Conservation (phyloP, 2,113 vertebrate species). For the Gnathonemus longibarbis region DNA sequence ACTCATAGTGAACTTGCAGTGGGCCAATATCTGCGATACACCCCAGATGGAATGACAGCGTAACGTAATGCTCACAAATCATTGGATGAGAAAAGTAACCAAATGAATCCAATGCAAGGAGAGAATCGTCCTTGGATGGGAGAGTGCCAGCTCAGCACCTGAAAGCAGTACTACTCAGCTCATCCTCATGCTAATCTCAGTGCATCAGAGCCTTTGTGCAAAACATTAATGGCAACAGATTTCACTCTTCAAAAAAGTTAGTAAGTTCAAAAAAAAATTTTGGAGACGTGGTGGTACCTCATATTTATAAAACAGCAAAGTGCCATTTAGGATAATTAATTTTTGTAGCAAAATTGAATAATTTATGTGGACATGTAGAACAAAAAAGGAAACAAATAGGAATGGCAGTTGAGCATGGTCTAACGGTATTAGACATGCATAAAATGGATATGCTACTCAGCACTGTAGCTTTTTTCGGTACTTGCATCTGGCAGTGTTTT, state of each 20-base stretch:
- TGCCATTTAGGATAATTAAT: not conserved
- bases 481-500: not conserved
- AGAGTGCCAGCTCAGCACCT: not conserved
- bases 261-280: not conserved
- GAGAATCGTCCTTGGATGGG: not conserved
- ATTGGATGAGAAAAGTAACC: not conserved
- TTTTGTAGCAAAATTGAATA: not conserved
- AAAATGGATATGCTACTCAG: not conserved
- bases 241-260: not conserved
- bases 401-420: not conserved
- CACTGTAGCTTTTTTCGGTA: not conserved
- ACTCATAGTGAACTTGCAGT: not conserved
- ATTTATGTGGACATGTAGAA: not conserved
- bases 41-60: not conserved
- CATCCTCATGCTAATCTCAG: not conserved
- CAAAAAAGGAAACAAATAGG: not conserved
- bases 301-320: not conserved
- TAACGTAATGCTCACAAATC: not conserved
- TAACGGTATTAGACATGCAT: not conserved
- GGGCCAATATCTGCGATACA: not conserved
- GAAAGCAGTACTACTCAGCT: not conserved
- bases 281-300: not conserved
- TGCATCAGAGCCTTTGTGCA: not conserved
- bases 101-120: not conserved
- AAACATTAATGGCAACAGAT: not conserved